Conservation (phyloP, 2,888 invertebrate species). For the Drosophila pseudotakahashii region DNA sequence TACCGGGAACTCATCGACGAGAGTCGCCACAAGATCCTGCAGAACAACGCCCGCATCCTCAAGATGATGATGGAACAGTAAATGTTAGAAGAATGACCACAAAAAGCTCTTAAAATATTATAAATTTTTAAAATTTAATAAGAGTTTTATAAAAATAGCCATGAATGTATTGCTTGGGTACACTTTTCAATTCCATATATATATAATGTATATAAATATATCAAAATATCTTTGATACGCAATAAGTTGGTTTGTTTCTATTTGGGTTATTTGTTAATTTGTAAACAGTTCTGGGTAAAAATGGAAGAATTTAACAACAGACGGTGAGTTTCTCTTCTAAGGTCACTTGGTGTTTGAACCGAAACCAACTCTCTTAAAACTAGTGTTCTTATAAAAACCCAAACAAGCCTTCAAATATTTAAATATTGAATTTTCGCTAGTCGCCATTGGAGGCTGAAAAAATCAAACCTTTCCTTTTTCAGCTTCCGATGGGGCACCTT, state of each 20-base stretch:
- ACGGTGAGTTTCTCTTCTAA: no score
- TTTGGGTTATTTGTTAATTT: slow-evolving; percentile 5
- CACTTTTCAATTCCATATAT: not conserved
- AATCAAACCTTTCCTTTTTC: slow-evolving; percentile 17
- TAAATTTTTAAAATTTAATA: slow-evolving; percentile 25
- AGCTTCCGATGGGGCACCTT: not conserved
- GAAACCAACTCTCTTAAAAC: no score
- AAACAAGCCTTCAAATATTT: no score
- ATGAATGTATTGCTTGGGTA: slow-evolving; percentile 11
- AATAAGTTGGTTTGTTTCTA: not conserved
- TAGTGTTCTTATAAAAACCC: no score
- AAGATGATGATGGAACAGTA: slow-evolving; percentile 86
- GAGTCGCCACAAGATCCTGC: slow-evolving; percentile 90
- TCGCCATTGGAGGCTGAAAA: not conserved
- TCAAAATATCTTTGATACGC: slow-evolving; percentile 22
- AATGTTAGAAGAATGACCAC: slow-evolving; percentile 43
- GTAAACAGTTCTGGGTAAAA: not conserved
- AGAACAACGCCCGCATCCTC: slow-evolving; percentile 91
- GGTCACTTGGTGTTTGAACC: no score
- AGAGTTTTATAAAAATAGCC: slow-evolving; percentile 43
- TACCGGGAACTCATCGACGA: slow-evolving; percentile 90
- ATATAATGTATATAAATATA: slow-evolving; percentile 24
- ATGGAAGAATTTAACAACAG: slow-evolving; percentile 29
- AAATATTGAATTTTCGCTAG: not conserved
- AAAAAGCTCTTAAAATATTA: not conserved